Conservation (phyloP, 2,113 vertebrate genomes). For the Channa maculata region DNA sequence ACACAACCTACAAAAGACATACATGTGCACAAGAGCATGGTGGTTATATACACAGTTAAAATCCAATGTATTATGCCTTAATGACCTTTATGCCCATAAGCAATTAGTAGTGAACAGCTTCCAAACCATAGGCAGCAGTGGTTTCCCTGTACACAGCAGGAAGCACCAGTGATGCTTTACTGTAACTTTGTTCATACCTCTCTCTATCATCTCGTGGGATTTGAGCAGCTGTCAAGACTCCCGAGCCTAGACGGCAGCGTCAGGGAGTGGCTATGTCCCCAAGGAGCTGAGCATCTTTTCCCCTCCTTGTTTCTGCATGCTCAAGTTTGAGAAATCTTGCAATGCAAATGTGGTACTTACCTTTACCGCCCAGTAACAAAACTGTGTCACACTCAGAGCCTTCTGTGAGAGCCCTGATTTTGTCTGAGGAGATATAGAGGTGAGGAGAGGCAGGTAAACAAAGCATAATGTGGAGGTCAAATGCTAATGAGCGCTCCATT, state of each 20-base stretch:
- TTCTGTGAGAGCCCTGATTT: constrained; percentile 67
- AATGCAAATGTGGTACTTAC: constrained; percentile 78
- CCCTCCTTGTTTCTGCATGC: constrained; percentile 52
- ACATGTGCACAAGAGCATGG: too few species aligned
- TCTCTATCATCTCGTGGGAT: constrained; percentile 60
- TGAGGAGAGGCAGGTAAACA: constrained; percentile 77
- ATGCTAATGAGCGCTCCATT: constrained; percentile 78
- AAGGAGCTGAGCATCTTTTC: constrained; percentile 50
- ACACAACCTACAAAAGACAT: neutral
- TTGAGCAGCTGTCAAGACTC: constrained; percentile 71
- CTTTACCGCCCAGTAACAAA: constrained; percentile 70
- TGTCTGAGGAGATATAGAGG: constrained; percentile 71
- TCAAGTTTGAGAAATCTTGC: constrained; percentile 73
- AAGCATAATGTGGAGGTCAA: constrained; percentile 79
- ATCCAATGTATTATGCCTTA: neutral
- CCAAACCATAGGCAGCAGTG: constrained; percentile 8
- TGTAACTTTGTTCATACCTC: constrained; percentile 54
- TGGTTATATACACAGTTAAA: too few species aligned
- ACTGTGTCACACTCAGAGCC: constrained; percentile 66
- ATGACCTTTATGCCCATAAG: constrained; percentile 11
- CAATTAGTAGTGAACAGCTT: constrained; percentile 38
- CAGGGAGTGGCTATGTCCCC: constrained; percentile 69
- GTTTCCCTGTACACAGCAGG: constrained; percentile 19
- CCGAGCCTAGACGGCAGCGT: constrained; percentile 61
- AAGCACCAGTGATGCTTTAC: constrained; percentile 48